Evolutionary conservation across 2,797 vertebrate species (phyloP), one percentile per base, ranked within the genome.

Genomic region (Benthosema pterotum): DNA sequence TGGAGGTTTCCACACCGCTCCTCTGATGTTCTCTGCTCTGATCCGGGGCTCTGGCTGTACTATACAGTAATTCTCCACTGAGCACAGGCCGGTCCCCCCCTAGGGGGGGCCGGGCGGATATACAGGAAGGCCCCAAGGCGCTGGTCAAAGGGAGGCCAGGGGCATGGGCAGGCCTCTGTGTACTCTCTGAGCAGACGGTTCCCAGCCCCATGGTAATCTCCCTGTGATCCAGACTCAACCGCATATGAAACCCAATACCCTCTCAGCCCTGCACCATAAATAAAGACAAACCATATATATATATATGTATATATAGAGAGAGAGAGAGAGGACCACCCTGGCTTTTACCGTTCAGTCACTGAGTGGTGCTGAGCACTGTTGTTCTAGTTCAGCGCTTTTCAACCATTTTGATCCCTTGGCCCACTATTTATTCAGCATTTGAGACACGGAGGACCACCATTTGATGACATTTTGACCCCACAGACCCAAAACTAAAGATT

Each of bases 291-390:
- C 76, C 77, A 69, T 74, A 82, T 81, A 80, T 55, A n/a, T n/a
- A n/a, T n/a, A n/a, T n/a, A n/a, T n/a, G n/a, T n/a, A n/a, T n/a
- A n/a, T n/a, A n/a, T n/a, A n/a, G n/a, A n/a, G n/a, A n/a, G n/a
- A n/a, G n/a, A n/a, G n/a, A n/a, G n/a, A 79, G 65, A 48, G 63
- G 87, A 88, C 89, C 87, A 92, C 88, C 86, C 87, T 67, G 86
- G 66, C 54, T 75, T n/a, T 25, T 49, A 67, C 63, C 75, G 56
- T 15, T 60, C 64, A 54, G 53, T 65, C 67, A 69, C 45, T 25
- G 60, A 66, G 67, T 69, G 56, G 16, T 58, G 68, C 28, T 9
- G 60, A 80, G 63, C 67, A 69, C n/a, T n/a, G n/a, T n/a, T n/a
- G n/a, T n/a, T n/a, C n/a, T n/a, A n/a, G n/a, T n/a, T n/a, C n/a